phyloP scores from a whole-genome alignment of 1,140 invertebrate genomes.

The Capitella teleta region DNA sequence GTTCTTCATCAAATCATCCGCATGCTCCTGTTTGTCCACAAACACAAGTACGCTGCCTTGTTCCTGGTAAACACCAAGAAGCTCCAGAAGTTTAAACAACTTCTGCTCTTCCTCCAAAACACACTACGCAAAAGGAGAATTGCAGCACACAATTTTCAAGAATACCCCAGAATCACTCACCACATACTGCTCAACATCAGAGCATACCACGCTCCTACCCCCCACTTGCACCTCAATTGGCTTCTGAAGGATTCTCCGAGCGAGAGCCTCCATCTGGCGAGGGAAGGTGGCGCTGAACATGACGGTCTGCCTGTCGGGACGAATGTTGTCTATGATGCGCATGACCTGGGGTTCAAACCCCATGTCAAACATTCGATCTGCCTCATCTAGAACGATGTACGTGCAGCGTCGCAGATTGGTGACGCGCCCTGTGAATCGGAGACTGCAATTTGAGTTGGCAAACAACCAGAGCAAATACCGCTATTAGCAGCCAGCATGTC shows the following conservation, averaged over 20 bases:
- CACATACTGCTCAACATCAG: slow-evolving; percentile 93
- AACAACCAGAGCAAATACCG: too few relatives aligned
- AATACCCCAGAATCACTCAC: too few relatives aligned
- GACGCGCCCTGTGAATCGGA: slow-evolving; percentile 57
- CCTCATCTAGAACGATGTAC: slow-evolving; percentile 96
- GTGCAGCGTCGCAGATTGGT: slow-evolving; percentile 92
- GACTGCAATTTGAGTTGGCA: too few relatives aligned
- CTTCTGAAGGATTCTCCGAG: slow-evolving; percentile 79
- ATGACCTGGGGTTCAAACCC: slow-evolving; percentile 95
- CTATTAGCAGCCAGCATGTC: slow-evolving; percentile 98
- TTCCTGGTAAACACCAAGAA: slow-evolving; percentile 87
- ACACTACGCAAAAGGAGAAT: slow-evolving; percentile 30
- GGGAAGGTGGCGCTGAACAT: slow-evolving; percentile 99
- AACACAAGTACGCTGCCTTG: slow-evolving; percentile 91
- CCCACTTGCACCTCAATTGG: slow-evolving; percentile 91
- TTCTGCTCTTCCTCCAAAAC: slow-evolving; percentile 94
- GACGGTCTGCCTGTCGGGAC: slow-evolving; percentile 94
- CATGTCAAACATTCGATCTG: slow-evolving; percentile 99
- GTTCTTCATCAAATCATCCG: slow-evolving; percentile 86
- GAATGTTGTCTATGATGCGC: slow-evolving; percentile 92
- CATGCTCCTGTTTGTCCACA: slow-evolving; percentile 96
- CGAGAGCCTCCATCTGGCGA: slow-evolving; percentile 95
- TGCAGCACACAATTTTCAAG: too few relatives aligned
- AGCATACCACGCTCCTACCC: slow-evolving; percentile 92
- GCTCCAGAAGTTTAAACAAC: slow-evolving; percentile 91